Base-by-base conservation (phyloP, 2,888 invertebrate species). In the Automeris io region DNA sequence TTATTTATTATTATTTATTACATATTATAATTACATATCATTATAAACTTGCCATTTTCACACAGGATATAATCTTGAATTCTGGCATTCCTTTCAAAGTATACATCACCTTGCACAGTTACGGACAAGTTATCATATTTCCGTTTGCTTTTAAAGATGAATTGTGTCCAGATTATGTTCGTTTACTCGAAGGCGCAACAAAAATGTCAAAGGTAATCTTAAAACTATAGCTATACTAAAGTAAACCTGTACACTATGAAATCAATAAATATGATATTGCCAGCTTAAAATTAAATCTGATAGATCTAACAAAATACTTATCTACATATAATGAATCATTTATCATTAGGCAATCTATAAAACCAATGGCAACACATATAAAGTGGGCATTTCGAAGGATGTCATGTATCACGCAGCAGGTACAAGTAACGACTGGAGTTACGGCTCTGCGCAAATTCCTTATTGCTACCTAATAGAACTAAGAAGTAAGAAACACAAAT, bases 391-490 rank as follows among this genome's bases (percentile, higher is more conserved):
- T 48, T 83, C 83, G 2, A 72, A 65, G 42, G 83, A 83, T 32
- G 75, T 83, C 1, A 79, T 85, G 79, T 80, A 80, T 36, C 68
- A 66, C 5, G 82, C 82, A 0, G 59, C 81, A 0, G 82, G 85
- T 1, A 82, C 83, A 13, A 85, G 82, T 46, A 71, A 70, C 11
- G 85, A 85, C 37, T 83, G 74, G 64, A 69, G 75, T 23, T 74
- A 82, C 44, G 77, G 75, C 0, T 58, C 41, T n/a, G 75, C 70
- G 0, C 61, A 70, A 3, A 78, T 83, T 12, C 85, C 82, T 0
- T 83, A 57, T 57, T 79, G 79, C 46, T 85, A 83, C 45, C 72
- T 82, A 5, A 69, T 85, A 9, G 83, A 85, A 46, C 58, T 85
- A 0, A 67, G 77, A 41, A 81, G 77, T 49, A 78, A 71, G 39